Evolutionary conservation across 2,797 vertebrate genomes (phyloP), one percentile per base, ranked within the genome.

Genomic region (Enteromius trimaculatus): DNA sequence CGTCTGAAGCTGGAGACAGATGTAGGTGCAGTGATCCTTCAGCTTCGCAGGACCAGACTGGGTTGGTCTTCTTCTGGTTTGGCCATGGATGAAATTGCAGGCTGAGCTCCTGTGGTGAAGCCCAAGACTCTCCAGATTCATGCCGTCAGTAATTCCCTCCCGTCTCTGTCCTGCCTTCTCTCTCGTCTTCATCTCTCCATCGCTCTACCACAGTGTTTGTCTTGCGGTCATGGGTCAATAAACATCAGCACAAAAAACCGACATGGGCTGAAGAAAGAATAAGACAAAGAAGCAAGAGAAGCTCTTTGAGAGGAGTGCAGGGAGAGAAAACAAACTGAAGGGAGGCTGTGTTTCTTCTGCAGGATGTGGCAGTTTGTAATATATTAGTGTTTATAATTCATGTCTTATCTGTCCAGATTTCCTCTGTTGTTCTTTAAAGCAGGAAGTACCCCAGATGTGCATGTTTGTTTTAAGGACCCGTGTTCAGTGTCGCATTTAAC

Each of bases 11-110:
- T 64, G 16, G 26, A 62, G 37, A 31, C 69, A 80, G 37, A 70
- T 62, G 68, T 80, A 23, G 66, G 34, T 70, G 65, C 65, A 14
- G 23, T 71, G 79, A 60, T 76, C 74, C 53, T 58, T 39, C 9
- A 1, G 14, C 68, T 62, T 26, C 39, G n/a, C 39, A 23, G 37
- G 39, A 70, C 26, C 39, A 37, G 53, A 49, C 74, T 66, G 74
- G 49, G 44, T 66, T 62, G 77, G 42, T 72, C 83, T 51, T 80
- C 51, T 75, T 79, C 76, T 60, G 83, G 77, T 58, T 79, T 55
- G 77, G 71, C 53, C 85, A 81, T 77, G 81, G 71, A 68, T 86
- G 77, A 86, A 86, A 86, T 86, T 83, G 74, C 53, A 75, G 77
- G 51, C 81, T 86, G 85, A 37, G 78, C 51, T 77, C 85, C 85